These are phyloP conservation scores for Leptinotarsa lineolata DNA, from an alignment of 1,140 invertebrate genomes.

Conservation along the genomic window DNA sequence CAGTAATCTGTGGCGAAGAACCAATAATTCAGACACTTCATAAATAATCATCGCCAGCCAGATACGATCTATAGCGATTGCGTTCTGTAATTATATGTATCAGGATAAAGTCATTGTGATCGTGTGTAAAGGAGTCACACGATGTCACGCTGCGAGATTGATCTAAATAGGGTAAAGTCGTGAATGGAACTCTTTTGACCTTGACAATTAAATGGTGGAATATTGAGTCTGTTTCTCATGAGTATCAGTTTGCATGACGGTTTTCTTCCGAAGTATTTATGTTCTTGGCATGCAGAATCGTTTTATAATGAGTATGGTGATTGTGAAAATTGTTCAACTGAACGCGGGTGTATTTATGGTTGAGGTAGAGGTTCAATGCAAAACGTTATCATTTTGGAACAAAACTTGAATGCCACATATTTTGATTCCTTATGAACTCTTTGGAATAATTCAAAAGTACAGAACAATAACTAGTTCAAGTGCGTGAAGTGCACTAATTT, in stretches of 20 bases:
- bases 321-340: too few species aligned
- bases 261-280: neutral
- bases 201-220: conserved; percentile 37
- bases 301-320: neutral
- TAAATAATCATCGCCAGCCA: conserved; percentile 13
- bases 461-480: too few species aligned
- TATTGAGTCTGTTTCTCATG: conserved; percentile 22
- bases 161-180: conserved; percentile 46
- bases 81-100: conserved; percentile 38
- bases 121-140: conserved; percentile 36
- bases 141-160: conserved; percentile 41
- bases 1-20: conserved; percentile 12
- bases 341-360: too few species aligned
- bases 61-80: conserved; percentile 28
- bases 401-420: too few species aligned
- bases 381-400: too few species aligned
- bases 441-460: too few species aligned
- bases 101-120: conserved; percentile 44
- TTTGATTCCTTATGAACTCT: too few species aligned
- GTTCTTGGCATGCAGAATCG: neutral
- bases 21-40: conserved; percentile 16
- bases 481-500: too few species aligned
- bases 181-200: conserved; percentile 41
- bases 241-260: conserved; percentile 11
- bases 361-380: too few species aligned